phyloP scores from a whole-genome alignment of 2,888 invertebrate genomes.

The Anodontia alba region DNA sequence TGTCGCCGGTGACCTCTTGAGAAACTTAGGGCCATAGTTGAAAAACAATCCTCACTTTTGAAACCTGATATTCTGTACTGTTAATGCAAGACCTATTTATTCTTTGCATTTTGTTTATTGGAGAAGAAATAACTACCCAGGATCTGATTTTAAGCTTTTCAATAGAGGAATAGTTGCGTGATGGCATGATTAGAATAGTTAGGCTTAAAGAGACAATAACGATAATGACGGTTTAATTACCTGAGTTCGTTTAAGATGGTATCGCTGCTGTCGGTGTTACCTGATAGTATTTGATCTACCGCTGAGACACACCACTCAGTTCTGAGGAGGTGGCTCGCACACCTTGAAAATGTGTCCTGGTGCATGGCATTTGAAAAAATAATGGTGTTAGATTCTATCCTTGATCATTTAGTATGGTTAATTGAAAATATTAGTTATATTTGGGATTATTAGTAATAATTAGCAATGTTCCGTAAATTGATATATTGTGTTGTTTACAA shows the following conservation, averaged over 20 bases:
- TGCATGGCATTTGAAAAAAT: not conserved
- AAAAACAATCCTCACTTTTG: slow-evolving; percentile 10
- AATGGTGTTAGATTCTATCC: not conserved
- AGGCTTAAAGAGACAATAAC: slow-evolving; percentile 51
- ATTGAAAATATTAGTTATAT: slow-evolving; percentile 12
- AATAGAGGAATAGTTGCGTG: slow-evolving; percentile 24
- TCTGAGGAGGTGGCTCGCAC: slow-evolving; percentile 11
- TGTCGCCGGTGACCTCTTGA: not conserved
- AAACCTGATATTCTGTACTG: not conserved
- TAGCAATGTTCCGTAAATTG: slow-evolving; percentile 7
- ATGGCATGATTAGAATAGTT: slow-evolving; percentile 56
- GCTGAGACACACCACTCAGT: slow-evolving; percentile 49
- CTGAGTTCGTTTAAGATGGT: slow-evolving; percentile 46
- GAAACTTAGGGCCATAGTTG: slow-evolving; percentile 15
- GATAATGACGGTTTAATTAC: slow-evolving; percentile 63
- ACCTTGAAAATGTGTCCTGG: slow-evolving; percentile 7
- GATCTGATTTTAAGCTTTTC: slow-evolving; percentile 8
- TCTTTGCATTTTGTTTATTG: not conserved
- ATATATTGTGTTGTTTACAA: too few species aligned
- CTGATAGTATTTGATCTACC: slow-evolving; percentile 59
- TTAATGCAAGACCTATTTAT: not conserved
- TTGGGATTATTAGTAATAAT: slow-evolving; percentile 14
- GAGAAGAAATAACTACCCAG: slow-evolving; percentile 9
- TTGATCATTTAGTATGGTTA: slow-evolving; percentile 3
- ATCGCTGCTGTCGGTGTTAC: slow-evolving; percentile 42